phyloP scores from a whole-genome alignment of 2,113 vertebrate genomes.

The Pituophis catenifer region DNA sequence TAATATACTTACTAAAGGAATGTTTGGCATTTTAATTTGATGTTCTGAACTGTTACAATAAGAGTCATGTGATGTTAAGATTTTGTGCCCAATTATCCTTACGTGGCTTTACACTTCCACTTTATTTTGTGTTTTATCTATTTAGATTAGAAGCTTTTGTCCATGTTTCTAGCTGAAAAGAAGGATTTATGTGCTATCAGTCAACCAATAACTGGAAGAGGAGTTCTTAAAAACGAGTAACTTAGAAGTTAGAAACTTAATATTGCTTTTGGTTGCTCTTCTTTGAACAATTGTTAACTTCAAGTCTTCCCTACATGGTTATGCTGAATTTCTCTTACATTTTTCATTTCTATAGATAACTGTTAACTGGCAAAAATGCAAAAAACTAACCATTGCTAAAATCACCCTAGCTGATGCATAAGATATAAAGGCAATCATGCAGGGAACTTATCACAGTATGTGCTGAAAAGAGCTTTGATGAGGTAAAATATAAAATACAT shows the following conservation, averaged over 20 bases:
- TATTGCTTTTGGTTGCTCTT: background rate
- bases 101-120: background rate
- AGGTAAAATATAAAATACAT: background rate
- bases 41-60: background rate
- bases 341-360: background rate
- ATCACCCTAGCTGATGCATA: background rate
- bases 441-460: background rate
- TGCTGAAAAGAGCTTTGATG: background rate
- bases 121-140: background rate
- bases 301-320: conserved; percentile 21
- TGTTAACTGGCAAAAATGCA: background rate
- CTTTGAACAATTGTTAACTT: background rate
- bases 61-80: background rate
- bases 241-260: background rate
- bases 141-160: background rate
- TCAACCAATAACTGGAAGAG: background rate
- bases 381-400: background rate
- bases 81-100: background rate
- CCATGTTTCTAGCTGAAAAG: background rate
- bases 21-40: background rate
- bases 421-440: background rate
- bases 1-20: background rate
- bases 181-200: background rate
- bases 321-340: conserved; percentile 2
- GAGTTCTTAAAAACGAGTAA: background rate